Conservation (phyloP, 2,888 invertebrate genomes). For the Escarpia spicata region DNA sequence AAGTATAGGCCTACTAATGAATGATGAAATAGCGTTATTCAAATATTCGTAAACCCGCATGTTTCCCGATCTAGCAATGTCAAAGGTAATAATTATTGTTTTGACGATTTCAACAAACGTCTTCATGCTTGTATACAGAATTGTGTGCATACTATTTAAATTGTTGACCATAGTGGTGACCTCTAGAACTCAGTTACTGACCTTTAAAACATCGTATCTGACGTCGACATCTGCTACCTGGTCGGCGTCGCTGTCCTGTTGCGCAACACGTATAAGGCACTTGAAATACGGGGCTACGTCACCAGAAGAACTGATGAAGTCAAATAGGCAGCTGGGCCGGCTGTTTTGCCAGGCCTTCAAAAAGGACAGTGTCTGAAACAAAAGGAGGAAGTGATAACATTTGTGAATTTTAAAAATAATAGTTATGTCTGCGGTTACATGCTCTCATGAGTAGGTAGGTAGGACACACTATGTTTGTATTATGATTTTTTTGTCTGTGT, state of each 20-base stretch:
- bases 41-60: too few species aligned
- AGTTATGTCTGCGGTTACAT: neutral
- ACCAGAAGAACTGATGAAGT: neutral
- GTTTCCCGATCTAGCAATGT: too few species aligned
- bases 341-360: neutral
- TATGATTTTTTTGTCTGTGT: too few species aligned
- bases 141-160: too few species aligned
- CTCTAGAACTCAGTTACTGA: neutral
- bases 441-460: too few species aligned
- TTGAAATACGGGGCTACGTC: neutral
- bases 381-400: neutral
- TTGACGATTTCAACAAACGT: too few species aligned
- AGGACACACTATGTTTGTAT: too few species aligned
- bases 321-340: neutral
- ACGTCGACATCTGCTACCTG: neutral
- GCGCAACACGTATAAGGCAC: neutral
- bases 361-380: constrained; percentile 13
- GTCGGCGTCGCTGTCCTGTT: neutral
- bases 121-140: too few species aligned
- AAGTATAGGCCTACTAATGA: too few species aligned
- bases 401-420: neutral
- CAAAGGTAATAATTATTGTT: too few species aligned
- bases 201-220: neutral
- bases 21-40: too few species aligned
- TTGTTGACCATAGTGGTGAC: neutral